These are phyloP conservation scores for Syritta pipiens DNA, from an alignment of 2,888 invertebrate genomes.

Conservation along the genomic window DNA sequence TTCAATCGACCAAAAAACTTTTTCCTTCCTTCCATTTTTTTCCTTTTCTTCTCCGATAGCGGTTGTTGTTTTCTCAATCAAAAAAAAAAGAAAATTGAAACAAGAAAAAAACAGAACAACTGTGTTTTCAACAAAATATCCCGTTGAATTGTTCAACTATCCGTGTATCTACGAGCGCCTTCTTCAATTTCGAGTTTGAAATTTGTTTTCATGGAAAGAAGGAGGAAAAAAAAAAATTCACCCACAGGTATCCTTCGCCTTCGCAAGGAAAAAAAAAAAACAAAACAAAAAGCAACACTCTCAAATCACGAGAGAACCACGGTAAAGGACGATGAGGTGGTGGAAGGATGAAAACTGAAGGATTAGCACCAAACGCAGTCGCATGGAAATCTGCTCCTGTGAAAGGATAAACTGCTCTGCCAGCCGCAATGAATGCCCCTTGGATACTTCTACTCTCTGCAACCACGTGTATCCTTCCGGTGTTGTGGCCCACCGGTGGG, in stretches of 20 bases:
- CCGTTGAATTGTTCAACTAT: slow-evolving; percentile 60
- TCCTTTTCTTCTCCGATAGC: slow-evolving; percentile 17
- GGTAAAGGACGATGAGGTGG: not conserved
- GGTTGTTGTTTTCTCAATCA: not conserved
- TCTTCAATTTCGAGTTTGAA: slow-evolving; percentile 60
- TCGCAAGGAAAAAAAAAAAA: too few relatives aligned
- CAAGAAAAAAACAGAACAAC: not conserved
- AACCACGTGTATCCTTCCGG: slow-evolving; percentile 22
- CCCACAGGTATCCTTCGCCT: too few relatives aligned
- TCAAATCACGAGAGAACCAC: slow-evolving; percentile 54
- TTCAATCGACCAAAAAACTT: slow-evolving; percentile 24
- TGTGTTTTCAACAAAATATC: slow-evolving; percentile 24
- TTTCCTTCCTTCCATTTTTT: slow-evolving; percentile 5
- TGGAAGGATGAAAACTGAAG: not conserved
- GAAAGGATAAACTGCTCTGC: slow-evolving; percentile 40
- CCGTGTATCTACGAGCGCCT: slow-evolving; percentile 42
- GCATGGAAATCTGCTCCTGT: slow-evolving; percentile 43
- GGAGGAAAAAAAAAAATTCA: not conserved
- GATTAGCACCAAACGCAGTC: slow-evolving; percentile 50
- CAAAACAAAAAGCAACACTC: slow-evolving; percentile 20
- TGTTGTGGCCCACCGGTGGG: slow-evolving; percentile 20
- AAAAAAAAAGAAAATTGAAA: too few relatives aligned
- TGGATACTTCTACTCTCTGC: slow-evolving; percentile 9
- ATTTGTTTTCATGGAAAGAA: slow-evolving; percentile 53
- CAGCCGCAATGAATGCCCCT: slow-evolving; percentile 54